Conservation (phyloP, 2,888 invertebrate genomes). For the Drepana falcataria region DNA sequence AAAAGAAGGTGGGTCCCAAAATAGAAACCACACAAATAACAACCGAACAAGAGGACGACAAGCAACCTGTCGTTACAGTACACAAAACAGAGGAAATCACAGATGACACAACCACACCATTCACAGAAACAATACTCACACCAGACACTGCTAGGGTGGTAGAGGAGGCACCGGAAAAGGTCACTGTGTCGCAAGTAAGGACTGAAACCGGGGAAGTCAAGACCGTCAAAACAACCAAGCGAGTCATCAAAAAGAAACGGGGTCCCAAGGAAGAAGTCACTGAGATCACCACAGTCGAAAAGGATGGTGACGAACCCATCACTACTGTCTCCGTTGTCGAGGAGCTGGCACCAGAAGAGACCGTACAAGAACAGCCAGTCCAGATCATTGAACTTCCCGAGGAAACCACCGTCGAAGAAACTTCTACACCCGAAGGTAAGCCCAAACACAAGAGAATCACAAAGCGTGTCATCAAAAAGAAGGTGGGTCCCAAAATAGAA, state of each 20-base stretch:
- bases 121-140: slow-evolving; percentile 9
- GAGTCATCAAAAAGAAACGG: too few species aligned
- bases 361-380: too few species aligned
- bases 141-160: slow-evolving; percentile 16
- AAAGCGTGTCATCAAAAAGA: slow-evolving; percentile 34
- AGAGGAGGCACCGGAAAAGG: slow-evolving; percentile 26
- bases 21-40: slow-evolving; percentile 43
- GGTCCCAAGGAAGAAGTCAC: too few species aligned
- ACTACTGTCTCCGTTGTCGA: too few species aligned
- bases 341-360: too few species aligned
- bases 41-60: slow-evolving; percentile 26
- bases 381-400: too few species aligned
- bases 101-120: slow-evolving; percentile 17
- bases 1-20: slow-evolving; percentile 36
- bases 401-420: too few species aligned
- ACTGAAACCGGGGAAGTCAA: slow-evolving; percentile 21
- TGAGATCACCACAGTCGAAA: too few species aligned
- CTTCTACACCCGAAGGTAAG: too few species aligned
- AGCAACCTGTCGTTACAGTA: slow-evolving; percentile 32
- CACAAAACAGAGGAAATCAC: slow-evolving; percentile 29
- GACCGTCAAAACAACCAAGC: slow-evolving; percentile 5
- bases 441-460: slow-evolving; percentile 7
- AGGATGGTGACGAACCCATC: too few species aligned
- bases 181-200: slow-evolving; percentile 25
- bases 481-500: slow-evolving; percentile 39